Conservation (phyloP, 2,113 vertebrate genomes). For the Cygnus buccinator region DNA sequence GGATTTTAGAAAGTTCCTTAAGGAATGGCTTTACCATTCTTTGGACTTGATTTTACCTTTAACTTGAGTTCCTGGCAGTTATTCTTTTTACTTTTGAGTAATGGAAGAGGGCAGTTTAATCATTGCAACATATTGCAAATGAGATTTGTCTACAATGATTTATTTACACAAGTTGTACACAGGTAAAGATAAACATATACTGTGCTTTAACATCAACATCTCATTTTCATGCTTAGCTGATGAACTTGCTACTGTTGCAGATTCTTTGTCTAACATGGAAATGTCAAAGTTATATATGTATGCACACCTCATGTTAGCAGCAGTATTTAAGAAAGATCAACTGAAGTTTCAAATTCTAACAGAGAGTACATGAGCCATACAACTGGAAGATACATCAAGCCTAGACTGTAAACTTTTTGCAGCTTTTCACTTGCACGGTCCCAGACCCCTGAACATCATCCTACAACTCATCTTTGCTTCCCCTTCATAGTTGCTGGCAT, state of each 20-base stretch:
- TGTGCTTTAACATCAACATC: not conserved
- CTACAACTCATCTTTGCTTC: not conserved
- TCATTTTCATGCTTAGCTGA: not conserved
- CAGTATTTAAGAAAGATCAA: not conserved
- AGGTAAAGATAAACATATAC: not conserved
- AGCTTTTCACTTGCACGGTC: not conserved
- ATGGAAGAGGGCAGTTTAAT: not conserved
- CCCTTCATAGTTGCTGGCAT: not conserved
- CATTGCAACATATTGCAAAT: not conserved
- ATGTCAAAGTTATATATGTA: not conserved
- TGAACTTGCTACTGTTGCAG: not conserved
- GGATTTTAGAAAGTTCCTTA: not conserved
- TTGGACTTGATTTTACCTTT: not conserved
- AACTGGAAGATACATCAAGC: not conserved
- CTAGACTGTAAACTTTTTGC: not conserved
- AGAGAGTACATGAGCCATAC: not conserved
- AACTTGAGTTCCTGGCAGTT: not conserved
- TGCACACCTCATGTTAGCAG: not conserved
- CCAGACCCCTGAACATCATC: not conserved
- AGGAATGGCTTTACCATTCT: not conserved
- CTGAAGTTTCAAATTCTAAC: not conserved
- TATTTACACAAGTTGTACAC: not conserved
- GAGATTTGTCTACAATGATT: not conserved
- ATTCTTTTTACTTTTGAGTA: not conserved
- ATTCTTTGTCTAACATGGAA: not conserved